Conservation (phyloP, 2,113 vertebrate species). For the Pterocles gutturalis region DNA sequence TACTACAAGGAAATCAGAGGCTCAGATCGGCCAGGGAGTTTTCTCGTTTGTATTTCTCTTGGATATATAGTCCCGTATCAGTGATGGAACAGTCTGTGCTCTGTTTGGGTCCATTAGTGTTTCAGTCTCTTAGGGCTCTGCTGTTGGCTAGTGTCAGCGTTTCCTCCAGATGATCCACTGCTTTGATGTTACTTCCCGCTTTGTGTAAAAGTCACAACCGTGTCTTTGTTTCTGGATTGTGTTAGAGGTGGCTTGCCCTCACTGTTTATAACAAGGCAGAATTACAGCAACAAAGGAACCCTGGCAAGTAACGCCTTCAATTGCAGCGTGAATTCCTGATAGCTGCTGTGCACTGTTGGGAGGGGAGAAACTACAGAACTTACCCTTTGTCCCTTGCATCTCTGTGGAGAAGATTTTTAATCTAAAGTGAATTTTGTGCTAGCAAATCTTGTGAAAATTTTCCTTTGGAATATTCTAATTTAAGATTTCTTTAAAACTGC, state of each 20-base stretch:
- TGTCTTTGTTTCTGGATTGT: not conserved
- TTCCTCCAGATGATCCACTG: conserved; percentile 10
- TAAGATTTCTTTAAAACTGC: not conserved
- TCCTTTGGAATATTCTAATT: not conserved
- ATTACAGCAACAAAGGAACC: not conserved
- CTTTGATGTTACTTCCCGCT: conserved; percentile 33
- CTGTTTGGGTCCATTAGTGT: not conserved
- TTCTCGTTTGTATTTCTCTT: not conserved
- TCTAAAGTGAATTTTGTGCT: not conserved
- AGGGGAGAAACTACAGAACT: not conserved
- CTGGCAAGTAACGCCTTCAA: not conserved
- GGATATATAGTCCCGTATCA: not conserved
- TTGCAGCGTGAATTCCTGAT: not conserved
- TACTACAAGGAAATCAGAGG: not conserved
- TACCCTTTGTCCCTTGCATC: not conserved
- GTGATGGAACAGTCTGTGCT: not conserved
- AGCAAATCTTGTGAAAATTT: not conserved
- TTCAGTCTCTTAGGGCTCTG: not conserved
- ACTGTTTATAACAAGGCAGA: not conserved
- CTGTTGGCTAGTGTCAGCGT: not conserved
- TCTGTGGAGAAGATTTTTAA: not conserved
- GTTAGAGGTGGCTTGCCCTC: not conserved
- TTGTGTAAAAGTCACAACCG: not conserved
- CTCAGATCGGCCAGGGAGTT: not conserved
- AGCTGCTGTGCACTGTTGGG: not conserved